Evolutionary conservation across 1,140 invertebrate genomes (phyloP).

Genomic region (Carcinoscorpius rotundicauda): DNA sequence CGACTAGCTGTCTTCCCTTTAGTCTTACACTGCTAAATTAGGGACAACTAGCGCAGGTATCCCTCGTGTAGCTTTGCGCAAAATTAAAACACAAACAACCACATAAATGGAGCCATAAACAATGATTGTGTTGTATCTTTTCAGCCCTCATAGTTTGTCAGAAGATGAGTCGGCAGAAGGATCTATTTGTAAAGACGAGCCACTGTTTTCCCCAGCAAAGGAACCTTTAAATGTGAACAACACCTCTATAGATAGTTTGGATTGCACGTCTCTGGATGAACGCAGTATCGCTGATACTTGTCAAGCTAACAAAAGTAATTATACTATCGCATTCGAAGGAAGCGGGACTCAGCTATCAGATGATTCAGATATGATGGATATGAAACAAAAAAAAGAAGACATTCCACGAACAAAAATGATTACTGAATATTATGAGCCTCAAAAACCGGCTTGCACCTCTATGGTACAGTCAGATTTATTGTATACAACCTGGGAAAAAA

Average conservation of each 20-base stretch:
- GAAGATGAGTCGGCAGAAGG: slow-evolving; percentile 47
- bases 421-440: slow-evolving; percentile 11
- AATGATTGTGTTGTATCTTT: no score
- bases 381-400: slow-evolving; percentile 41
- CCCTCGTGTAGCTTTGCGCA: no score
- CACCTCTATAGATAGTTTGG: slow-evolving; percentile 82
- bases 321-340: slow-evolving; percentile 86
- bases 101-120: no score
- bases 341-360: slow-evolving; percentile 61
- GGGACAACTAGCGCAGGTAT: no score
- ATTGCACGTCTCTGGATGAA: slow-evolving; percentile 59
- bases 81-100: no score
- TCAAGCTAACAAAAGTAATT: slow-evolving; percentile 80
- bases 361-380: slow-evolving; percentile 47
- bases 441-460: slow-evolving; percentile 31
- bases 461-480: slow-evolving; percentile 69
- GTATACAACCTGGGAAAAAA: slow-evolving; percentile 66
- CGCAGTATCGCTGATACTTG: slow-evolving; percentile 69
- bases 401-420: background rate
- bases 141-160: slow-evolving; percentile 49
- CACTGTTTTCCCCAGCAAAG: slow-evolving; percentile 80
- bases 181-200: slow-evolving; percentile 77
- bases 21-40: no score
- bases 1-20: no score
- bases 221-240: slow-evolving; percentile 44